Evolutionary conservation across 2,113 vertebrate species (phyloP), one percentile per base, ranked within the genome.

Genomic region (Lepidothrix coronata): DNA sequence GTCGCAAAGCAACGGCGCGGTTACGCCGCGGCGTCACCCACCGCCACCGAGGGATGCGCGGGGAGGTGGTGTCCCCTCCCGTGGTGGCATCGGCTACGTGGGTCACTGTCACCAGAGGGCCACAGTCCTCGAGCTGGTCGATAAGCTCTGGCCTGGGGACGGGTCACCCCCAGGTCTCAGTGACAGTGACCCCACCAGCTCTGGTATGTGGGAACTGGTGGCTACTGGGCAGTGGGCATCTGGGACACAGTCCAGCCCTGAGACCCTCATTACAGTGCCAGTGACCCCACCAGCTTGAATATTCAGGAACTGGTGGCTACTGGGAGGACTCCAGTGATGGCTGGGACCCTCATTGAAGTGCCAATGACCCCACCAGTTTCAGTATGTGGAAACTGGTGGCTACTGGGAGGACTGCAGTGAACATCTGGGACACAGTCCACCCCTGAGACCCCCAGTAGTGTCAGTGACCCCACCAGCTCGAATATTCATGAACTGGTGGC

Each of bases 1-100:
- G 95, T 79, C 35, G 28, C 51, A 4, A 92, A 89, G 89, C 91
- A 95, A 91, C 83, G 16, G 83, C 72, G 5, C 2, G 0, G 81
- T 96, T 89, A 96, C 2, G 1, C 44, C 1, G 0, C 3, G 2
- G 39, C 9, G 71, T 37, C 73, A 37, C 71, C 33, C 5, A 3
- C 63, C 4, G 18, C 49, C 58, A 7, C 59, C 9, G 1, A 22
- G 5, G 41, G 33, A 46, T 74, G 12, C 1, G 0, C 1, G 4
- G 54, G 4, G 20, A 33, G 25, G 51, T 35, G 22, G 5, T 2
- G 8, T 35, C 22, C 37, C 51, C 61, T 77, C 83, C 52, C 15
- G 0, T 1, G 5, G 52, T 16, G 43, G 33, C 35, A 39, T 2
- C 13, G 17, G 6, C 1, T 5, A 6, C 8, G 0, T 0, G 0